Evolutionary conservation across 2,797 vertebrate species (phyloP), one percentile per base, ranked within the genome.

Genomic region (Loris lydekkerianus): DNA sequence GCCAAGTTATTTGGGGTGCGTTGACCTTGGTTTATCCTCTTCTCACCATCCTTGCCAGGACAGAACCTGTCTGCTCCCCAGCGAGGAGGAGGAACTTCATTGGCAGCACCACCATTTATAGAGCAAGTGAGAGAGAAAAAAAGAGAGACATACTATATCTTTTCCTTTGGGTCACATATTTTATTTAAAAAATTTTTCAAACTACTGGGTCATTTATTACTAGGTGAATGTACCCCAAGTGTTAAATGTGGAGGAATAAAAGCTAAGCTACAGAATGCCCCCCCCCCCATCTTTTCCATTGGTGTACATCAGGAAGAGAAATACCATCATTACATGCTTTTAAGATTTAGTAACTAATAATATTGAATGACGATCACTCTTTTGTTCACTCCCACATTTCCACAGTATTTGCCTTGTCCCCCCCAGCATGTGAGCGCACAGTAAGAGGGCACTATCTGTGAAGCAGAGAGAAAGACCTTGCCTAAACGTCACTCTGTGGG

Each of bases 111-210:
- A 49, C 25, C 21, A 25, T 61, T 92, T 73, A 86, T 43, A 53
- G 31, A 25, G 10, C 8, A 11, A 72, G 70, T 3, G 5, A 23
- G 1, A 61, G 34, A 65, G 69, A 58, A 82, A 61, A 34, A 9
- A 31, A 4, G 63, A 93, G 49, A 90, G n/a, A 87, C 23, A 67
- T n/a, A 72, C n/a, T 82, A 25, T 56, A 29, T 58, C 56, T 80
- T 94, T 94, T 46, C n/a, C 46, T 67, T 87, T 60, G 60, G 85
- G 29, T 53, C 80, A 17, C 75, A 58, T 29, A 8, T 93, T 93
- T 82, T 73, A 93, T 87, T 86, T 87, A 84, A 67, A 92, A 83
- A 58, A 63, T 56, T 53, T 76, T 87, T 73, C 34, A 78, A 92
- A 89, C 34, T 4, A 87, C 67, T 81, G 43, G 23, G 58, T 80